Conservation (phyloP, 2,888 invertebrate species). For the Stramonita haemastoma region DNA sequence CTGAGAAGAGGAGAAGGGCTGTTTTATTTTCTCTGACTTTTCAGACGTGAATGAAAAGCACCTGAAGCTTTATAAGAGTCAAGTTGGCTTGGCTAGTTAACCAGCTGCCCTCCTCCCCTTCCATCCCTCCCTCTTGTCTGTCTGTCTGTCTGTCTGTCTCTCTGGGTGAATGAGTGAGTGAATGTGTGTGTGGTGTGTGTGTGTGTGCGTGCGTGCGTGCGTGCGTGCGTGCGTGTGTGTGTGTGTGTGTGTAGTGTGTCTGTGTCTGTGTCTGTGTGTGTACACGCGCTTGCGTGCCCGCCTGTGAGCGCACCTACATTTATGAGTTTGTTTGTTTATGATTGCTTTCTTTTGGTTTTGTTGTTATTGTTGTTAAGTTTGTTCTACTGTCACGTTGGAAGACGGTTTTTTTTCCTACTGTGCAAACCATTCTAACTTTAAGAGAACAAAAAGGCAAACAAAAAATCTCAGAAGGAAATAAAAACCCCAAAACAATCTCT, state of each 20-base stretch:
- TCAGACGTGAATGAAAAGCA: conserved; percentile 2
- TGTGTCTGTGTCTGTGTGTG: not conserved
- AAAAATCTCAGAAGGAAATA: too few species aligned
- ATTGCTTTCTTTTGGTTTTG: too few species aligned
- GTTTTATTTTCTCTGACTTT: not conserved
- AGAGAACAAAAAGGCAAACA: too few species aligned
- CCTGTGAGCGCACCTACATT: too few species aligned
- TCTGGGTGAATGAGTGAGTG: too few species aligned
- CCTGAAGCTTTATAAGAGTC: not conserved
- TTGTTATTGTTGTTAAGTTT: too few species aligned
- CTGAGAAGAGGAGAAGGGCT: not conserved
- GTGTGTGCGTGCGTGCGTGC: not conserved
- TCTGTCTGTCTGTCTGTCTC: not conserved
- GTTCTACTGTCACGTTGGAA: too few species aligned
- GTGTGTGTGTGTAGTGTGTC: not conserved
- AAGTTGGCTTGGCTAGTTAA: not conserved
- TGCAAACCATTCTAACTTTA: too few species aligned
- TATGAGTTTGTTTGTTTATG: not conserved
- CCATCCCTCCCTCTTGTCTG: too few species aligned
- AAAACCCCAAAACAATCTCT: too few species aligned
- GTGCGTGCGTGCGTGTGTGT: not conserved
- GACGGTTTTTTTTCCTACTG: too few species aligned
- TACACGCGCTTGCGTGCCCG: not conserved
- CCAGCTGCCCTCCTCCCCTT: not conserved
- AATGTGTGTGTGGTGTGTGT: too few species aligned